A percentile compares a stretch with the other conserved stretches of the same genome.
Conservation (phyloP, 2,113 vertebrate genomes). For the Papio anubis region DNA sequence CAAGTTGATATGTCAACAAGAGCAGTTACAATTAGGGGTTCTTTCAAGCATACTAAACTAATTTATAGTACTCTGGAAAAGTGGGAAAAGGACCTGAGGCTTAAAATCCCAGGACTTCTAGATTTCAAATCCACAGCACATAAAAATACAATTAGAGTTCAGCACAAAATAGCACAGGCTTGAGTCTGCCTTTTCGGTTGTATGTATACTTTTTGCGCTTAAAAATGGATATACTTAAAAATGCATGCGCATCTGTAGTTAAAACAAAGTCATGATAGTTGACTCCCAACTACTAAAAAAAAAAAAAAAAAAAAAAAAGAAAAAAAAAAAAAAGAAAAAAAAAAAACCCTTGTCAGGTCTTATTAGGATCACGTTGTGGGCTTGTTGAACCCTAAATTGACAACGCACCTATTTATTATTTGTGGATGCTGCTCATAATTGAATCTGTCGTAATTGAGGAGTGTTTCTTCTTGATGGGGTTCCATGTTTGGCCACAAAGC, state of each 20-base stretch:
- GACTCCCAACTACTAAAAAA: conserved; percentile 69
- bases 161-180: conserved; percentile 28
- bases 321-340: no score
- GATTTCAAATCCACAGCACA: conserved; percentile 77
- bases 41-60: conserved; percentile 91
- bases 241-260: not conserved
- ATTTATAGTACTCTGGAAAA: conserved; percentile 90
- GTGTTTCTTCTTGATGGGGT: conserved; percentile 68
- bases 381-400: conserved; percentile 63
- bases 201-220: conserved; percentile 40
- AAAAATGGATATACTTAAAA: conserved; percentile 73
- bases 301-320: not conserved
- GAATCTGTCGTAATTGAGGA: conserved; percentile 46
- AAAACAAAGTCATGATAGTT: conserved; percentile 78
- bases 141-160: conserved; percentile 73
- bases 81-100: conserved; percentile 83
- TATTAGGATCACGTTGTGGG: conserved; percentile 78
- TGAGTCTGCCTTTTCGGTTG: conserved; percentile 54
- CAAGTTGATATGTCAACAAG: conserved; percentile 95
- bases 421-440: conserved; percentile 77
- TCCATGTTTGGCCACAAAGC: conserved; percentile 61
- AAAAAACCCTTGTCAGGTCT: conserved; percentile 76
- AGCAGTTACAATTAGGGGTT: conserved; percentile 90
- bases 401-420: conserved; percentile 74
- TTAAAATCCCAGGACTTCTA: conserved; percentile 77